Evolutionary conservation across 2,113 vertebrate species (phyloP).

Genomic region (Coturnix japonica): DNA sequence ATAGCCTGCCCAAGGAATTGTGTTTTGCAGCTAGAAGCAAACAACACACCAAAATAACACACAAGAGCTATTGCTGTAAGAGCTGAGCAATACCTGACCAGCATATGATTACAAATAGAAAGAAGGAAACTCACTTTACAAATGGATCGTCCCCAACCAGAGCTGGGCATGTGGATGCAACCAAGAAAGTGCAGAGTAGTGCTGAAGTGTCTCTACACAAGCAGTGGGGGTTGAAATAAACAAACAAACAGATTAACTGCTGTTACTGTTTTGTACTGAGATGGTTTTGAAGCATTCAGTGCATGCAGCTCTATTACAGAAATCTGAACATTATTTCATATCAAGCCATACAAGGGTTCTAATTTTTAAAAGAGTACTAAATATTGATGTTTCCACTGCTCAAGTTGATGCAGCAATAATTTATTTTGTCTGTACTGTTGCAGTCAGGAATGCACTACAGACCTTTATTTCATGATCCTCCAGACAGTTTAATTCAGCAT

Average conservation of each 20-base stretch:
- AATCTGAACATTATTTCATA: neutral
- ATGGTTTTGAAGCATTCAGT: neutral
- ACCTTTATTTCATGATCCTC: neutral
- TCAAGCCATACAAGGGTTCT: neutral
- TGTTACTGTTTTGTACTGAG: neutral
- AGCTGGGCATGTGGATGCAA: neutral
- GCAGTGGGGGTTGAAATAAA: neutral
- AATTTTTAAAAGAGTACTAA: neutral
- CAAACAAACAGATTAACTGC: neutral
- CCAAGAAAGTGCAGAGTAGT: neutral
- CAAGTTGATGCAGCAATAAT: neutral
- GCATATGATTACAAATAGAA: neutral
- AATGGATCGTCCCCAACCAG: neutral
- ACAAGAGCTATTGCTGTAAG: neutral
- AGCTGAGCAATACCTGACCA: neutral
- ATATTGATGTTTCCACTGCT: neutral
- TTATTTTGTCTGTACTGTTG: neutral
- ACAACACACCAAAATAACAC: neutral
- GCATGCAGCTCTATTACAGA: neutral
- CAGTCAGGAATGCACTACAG: neutral
- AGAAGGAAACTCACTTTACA: neutral
- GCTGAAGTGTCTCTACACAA: neutral
- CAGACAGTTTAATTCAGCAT: neutral
- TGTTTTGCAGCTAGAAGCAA: neutral
- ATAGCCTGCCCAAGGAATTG: neutral